These are phyloP conservation scores for Nomada fucata DNA, from an alignment of 2,888 invertebrate genomes.

Conservation along the genomic window DNA sequence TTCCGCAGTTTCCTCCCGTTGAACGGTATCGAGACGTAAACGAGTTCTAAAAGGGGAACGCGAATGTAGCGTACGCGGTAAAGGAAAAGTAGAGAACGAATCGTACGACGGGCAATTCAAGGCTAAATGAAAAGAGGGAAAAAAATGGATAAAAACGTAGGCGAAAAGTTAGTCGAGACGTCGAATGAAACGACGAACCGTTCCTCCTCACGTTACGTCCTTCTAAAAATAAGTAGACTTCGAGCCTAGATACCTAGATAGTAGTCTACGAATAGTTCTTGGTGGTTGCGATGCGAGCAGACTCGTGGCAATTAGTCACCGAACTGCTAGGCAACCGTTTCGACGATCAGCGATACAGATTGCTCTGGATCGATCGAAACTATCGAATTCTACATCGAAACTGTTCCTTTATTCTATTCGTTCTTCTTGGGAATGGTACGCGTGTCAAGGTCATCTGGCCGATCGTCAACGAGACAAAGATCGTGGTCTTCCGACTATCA, in stretches of 20 bases:
- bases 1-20: not conserved
- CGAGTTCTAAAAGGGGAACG: too few species aligned
- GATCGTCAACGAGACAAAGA: not conserved
- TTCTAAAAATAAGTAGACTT: slow-evolving; percentile 84
- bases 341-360: slow-evolving; percentile 12
- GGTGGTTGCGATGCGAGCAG: slow-evolving; percentile 70
- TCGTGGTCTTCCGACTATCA: not conserved
- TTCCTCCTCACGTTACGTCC: slow-evolving; percentile 83
- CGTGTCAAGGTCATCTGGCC: slow-evolving; percentile 47
- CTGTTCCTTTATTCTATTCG: too few species aligned
- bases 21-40: too few species aligned
- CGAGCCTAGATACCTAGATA: slow-evolving; percentile 85
- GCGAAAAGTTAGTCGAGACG: slow-evolving; percentile 60
- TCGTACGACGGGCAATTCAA: not conserved
- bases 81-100: not conserved
- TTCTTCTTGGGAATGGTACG: not conserved
- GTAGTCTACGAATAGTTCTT: slow-evolving; percentile 82
- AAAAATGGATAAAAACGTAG: slow-evolving; percentile 21
- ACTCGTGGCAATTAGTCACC: slow-evolving; percentile 78
- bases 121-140: not conserved
- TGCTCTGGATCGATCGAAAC: not conserved
- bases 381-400: too few species aligned
- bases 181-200: slow-evolving; percentile 66
- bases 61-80: too few species aligned
- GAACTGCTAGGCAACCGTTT: slow-evolving; percentile 26